A percentile compares a stretch with the other conserved stretches of the same genome.
Conservation (phyloP, 2,113 vertebrate genomes). For the Pachycephala philippinensis region DNA sequence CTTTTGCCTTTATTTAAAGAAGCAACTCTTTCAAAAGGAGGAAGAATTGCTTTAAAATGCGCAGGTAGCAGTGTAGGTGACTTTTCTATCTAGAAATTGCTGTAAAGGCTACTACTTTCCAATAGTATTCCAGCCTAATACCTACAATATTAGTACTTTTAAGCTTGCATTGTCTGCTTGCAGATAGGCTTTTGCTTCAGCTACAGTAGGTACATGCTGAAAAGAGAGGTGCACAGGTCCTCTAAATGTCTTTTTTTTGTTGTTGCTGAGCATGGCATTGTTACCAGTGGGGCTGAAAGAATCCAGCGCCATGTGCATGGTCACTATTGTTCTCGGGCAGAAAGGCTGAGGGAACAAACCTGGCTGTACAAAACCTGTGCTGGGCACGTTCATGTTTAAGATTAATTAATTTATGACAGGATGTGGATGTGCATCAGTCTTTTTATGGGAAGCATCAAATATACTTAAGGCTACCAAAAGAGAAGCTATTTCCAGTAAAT, state of each 20-base stretch:
- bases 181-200: background rate
- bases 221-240: background rate
- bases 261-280: background rate
- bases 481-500: background rate
- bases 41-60: background rate
- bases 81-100: background rate
- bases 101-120: background rate
- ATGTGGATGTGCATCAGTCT: background rate
- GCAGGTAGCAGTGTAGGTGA: background rate
- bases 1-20: background rate
- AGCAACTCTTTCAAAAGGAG: background rate
- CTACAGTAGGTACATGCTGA: background rate
- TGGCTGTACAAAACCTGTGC: background rate
- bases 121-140: background rate
- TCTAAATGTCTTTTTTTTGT: background rate
- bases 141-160: background rate
- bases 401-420: background rate
- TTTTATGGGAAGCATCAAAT: background rate
- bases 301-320: background rate
- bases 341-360: background rate
- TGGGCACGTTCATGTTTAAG: fast-evolving
- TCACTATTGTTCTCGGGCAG: background rate
- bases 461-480: background rate
- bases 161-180: background rate
- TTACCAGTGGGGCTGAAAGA: background rate